These are phyloP conservation scores for Naja naja DNA, from an alignment of 2,113 vertebrate species.

Conservation along the genomic window DNA sequence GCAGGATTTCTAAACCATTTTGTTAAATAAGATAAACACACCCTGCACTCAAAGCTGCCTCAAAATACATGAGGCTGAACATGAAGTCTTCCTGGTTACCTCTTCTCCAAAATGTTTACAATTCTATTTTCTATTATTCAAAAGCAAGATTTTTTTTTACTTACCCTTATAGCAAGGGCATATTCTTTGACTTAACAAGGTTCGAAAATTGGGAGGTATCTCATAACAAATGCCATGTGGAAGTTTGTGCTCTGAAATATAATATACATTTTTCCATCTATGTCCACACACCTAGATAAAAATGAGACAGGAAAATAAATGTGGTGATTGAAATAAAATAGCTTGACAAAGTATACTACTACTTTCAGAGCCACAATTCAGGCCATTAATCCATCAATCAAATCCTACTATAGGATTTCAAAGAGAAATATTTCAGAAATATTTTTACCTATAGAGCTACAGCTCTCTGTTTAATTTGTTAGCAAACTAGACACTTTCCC, in stretches of 20 bases:
- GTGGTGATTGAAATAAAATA: neutral
- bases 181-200: slow-evolving; percentile 66
- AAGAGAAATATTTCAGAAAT: neutral
- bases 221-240: slow-evolving; percentile 87
- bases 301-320: neutral
- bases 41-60: neutral
- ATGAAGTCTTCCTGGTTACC: neutral
- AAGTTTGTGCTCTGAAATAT: slow-evolving; percentile 78
- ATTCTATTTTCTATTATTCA: neutral
- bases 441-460: neutral
- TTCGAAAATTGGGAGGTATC: slow-evolving; percentile 75
- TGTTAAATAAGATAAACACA: neutral
- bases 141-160: slow-evolving; percentile 3
- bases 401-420: neutral
- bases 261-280: slow-evolving; percentile 93
- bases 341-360: neutral
- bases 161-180: slow-evolving; percentile 90
- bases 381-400: neutral
- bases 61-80: neutral
- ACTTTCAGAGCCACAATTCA: neutral
- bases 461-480: neutral
- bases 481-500: neutral
- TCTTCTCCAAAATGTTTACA: neutral
- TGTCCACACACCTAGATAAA: slow-evolving; percentile 83
- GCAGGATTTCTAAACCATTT: neutral